Evolutionary conservation across 64 coral and sea anemone genomes (phyloP), one percentile per base, ranked within the genome.

Genomic region (Cladopsammia gracilis): DNA sequence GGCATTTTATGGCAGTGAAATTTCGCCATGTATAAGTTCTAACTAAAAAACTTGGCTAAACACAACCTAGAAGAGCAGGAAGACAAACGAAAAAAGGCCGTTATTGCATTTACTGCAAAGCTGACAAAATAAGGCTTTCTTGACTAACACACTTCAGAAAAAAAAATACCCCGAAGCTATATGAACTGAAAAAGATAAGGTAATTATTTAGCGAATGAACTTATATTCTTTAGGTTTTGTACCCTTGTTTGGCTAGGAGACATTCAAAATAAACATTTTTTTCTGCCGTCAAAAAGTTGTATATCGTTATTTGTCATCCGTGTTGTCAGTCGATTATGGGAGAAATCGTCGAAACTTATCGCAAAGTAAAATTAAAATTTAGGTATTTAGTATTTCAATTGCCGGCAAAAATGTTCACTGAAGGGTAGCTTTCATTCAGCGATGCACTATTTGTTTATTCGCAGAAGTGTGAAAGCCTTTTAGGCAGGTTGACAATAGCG

Each of bases 1-100:
- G 91, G 83, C 91, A 93, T 93, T 93, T 93, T 93, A 93, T 93
- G 91, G 83, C 70, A 74, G 62, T 71, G 75, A 92, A 93, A 77
- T 67, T 78, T 87, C 64, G 43, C 80, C 58, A 62, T 18, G 59
- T 10, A 51, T 49, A 6, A 75, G 19, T 84, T 83, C 79, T 48
- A 15, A 48, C 80, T 48, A 14, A 67, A 62, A 84, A 67, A 67
- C 16, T 82, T 2, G 7, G 5, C 46, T 84, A 48, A 3, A 34
- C 34, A 34, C 34, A 34, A 34, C 34, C 34, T 1, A 34, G 34
- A 34, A 34, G 34, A 34, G 34, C 34, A 34, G 34, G 34, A 34
- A 34, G 34, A 34, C 34, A 34, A 34, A 34, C 34, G 34, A 34
- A 34, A 34, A 34, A 34, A 34, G 53, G 53, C 53, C 12, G 53